A percentile compares a stretch with the other conserved stretches of the same genome.
Evolutionary conservation across 2,797 vertebrate genomes (phyloP).

Genomic region (Arnoldichthys spilopterus): DNA sequence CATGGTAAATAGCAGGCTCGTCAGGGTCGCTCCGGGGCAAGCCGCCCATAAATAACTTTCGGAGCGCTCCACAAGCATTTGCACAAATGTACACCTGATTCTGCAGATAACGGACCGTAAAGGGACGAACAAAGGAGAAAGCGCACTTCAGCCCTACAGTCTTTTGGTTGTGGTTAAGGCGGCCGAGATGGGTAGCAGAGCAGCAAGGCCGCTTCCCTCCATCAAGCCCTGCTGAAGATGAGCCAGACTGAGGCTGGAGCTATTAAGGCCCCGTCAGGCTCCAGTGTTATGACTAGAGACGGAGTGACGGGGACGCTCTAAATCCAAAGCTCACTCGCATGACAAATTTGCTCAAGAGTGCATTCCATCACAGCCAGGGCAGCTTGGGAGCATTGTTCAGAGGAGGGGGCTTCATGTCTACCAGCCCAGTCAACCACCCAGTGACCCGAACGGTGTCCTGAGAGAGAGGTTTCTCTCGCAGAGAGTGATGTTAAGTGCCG

Average conservation of each 20-base stretch:
- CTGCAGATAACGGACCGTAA: not conserved
- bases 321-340: conserved; percentile 26
- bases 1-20: conserved; percentile 77
- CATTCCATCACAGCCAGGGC: conserved; percentile 35
- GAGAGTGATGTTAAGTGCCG: not conserved
- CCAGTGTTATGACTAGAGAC: conserved; percentile 69
- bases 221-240: conserved; percentile 31
- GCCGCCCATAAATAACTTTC: conserved; percentile 58
- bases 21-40: conserved; percentile 71
- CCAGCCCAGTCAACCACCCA: not conserved
- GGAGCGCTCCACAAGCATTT: conserved; percentile 5
- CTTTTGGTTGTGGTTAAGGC: conserved; percentile 5
- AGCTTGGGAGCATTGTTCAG: conserved; percentile 12
- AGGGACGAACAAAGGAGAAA: not conserved
- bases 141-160: not conserved
- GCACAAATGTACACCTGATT: conserved; percentile 7
- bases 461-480: conserved; percentile 9
- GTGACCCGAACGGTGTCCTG: not conserved
- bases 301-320: conserved; percentile 38
- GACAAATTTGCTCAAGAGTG: conserved; percentile 47
- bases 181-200: not conserved
- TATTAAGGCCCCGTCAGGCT: conserved; percentile 64
- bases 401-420: not conserved
- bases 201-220: not conserved
- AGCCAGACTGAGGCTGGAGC: conserved; percentile 58